A percentile compares a stretch with the other conserved stretches of the same genome.
Conservation (phyloP, 2,797 vertebrate species). For the Scyliorhinus canicula region DNA sequence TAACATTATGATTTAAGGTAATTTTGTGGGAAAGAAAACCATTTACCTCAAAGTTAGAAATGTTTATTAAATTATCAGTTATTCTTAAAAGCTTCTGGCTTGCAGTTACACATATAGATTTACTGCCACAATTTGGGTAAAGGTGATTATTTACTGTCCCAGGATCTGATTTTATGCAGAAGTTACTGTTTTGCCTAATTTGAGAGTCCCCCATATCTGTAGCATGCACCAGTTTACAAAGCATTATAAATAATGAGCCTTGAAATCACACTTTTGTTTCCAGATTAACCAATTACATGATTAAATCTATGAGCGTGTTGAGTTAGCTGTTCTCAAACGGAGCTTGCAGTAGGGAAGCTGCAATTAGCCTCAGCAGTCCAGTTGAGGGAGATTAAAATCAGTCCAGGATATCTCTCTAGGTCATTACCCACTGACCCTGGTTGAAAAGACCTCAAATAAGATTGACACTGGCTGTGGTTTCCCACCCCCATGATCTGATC, state of each 20-base stretch:
- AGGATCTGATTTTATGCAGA: neutral
- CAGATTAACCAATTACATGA: neutral
- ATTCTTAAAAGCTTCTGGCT: slow-evolving; percentile 7
- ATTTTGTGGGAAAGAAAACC: neutral
- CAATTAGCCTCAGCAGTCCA: neutral
- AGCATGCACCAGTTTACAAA: neutral
- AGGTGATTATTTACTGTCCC: slow-evolving; percentile 11
- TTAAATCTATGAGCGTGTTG: neutral
- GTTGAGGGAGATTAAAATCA: neutral
- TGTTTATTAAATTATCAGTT: slow-evolving; percentile 14
- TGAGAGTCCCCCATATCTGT: neutral
- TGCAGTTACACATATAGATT: neutral
- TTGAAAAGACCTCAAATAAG: neutral
- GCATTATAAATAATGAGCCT: neutral
- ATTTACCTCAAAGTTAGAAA: slow-evolving; percentile 25
- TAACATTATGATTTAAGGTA: neutral
- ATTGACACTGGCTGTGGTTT: neutral
- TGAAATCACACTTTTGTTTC: neutral
- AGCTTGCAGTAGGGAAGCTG: neutral
- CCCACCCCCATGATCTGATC: neutral
- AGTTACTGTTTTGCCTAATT: slow-evolving; percentile 11
- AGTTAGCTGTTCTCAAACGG: neutral
- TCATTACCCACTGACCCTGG: neutral
- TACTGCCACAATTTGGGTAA: neutral
- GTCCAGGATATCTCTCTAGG: neutral